Percentiles rank a stretch among this genome's conserved stretches.
phyloP scores from a whole-genome alignment of 2,113 vertebrate species.

The Calidris pugnax region DNA sequence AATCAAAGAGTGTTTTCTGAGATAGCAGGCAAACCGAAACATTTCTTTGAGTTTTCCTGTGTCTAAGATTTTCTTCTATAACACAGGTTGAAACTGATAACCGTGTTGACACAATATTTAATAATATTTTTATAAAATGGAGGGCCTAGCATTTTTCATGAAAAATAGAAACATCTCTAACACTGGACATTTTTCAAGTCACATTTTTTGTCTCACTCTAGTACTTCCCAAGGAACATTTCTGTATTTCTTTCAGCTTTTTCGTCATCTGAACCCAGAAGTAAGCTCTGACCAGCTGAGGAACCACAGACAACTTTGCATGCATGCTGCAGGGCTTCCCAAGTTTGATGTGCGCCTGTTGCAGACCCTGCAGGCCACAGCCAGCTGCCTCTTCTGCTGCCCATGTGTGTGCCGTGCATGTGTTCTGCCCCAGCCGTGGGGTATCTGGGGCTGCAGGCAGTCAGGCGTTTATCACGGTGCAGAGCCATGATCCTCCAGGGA shows the following conservation, averaged over 20 bases:
- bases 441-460: background rate
- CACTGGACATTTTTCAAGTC: background rate
- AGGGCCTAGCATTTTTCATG: background rate
- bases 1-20: background rate
- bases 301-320: background rate
- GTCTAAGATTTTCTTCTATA: background rate
- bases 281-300: background rate
- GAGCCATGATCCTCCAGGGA: background rate
- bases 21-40: background rate
- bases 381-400: background rate
- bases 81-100: background rate
- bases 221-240: background rate
- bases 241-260: background rate
- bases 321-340: background rate
- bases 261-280: background rate
- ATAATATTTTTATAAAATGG: background rate
- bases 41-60: background rate
- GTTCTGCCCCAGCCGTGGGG: rapidly evolving
- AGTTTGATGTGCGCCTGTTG: rapidly evolving
- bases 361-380: rapidly evolving
- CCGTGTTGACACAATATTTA: rapidly evolving
- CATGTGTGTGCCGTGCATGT: rapidly evolving
- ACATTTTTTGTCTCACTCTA: background rate
- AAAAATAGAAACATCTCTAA: background rate
- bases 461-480: background rate